phyloP scores from a whole-genome alignment of 2,888 invertebrate genomes.

The Yponomeuta sedellus region DNA sequence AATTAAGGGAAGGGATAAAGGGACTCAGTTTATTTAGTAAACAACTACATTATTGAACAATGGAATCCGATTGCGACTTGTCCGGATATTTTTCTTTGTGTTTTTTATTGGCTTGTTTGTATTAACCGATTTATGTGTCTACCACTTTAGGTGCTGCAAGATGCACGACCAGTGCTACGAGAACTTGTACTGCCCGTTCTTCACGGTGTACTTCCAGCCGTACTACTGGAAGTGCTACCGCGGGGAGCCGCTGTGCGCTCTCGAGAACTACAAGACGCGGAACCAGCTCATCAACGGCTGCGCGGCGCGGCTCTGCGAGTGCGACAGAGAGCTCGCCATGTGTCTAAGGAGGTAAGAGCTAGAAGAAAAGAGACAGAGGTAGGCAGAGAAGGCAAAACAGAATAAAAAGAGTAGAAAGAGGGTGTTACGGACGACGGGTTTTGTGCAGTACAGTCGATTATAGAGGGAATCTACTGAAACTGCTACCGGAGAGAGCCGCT shows the following conservation, averaged over 20 bases:
- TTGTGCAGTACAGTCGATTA: too few species aligned
- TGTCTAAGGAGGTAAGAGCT: constrained; percentile 77
- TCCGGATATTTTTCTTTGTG: too few species aligned
- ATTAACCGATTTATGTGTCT: background rate
- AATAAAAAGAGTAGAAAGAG: background rate
- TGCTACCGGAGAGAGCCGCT: constrained; percentile 86
- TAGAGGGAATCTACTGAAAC: constrained; percentile 82
- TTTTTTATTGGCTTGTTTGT: too few species aligned
- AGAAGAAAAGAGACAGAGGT: background rate
- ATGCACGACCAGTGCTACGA: constrained; percentile 92
- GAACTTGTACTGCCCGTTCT: constrained; percentile 85
- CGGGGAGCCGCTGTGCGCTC: constrained; percentile 86
- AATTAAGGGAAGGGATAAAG: too few species aligned
- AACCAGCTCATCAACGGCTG: constrained; percentile 75
- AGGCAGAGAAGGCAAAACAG: background rate
- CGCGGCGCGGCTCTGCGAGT: constrained; percentile 88
- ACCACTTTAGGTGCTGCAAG: constrained; percentile 82
- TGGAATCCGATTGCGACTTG: constrained; percentile 77
- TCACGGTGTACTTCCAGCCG: constrained; percentile 89
- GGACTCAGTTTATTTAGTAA: too few species aligned
- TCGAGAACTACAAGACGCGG: constrained; percentile 55
- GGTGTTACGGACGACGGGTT: too few species aligned
- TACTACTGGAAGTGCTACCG: constrained; percentile 92
- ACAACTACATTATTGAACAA: too few species aligned
- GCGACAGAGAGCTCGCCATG: constrained; percentile 86